phyloP scores from a whole-genome alignment of 2,797 vertebrate genomes.

The Acomys russatus region DNA sequence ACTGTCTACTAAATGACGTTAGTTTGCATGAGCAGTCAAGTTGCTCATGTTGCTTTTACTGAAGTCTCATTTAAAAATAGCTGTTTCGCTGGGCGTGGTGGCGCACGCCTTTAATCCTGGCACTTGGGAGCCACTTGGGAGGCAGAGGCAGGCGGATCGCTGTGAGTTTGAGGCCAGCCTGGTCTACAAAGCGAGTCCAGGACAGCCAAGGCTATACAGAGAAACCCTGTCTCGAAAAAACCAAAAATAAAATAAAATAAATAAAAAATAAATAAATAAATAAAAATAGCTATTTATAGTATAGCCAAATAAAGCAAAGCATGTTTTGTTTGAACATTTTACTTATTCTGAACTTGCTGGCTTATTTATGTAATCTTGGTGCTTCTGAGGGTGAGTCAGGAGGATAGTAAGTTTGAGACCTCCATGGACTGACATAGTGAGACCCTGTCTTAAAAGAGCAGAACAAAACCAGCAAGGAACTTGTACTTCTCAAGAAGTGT shows the following conservation, averaged over 20 bases:
- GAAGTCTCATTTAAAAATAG: slow-evolving; percentile 16
- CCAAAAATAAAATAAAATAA: no score
- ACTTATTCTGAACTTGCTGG: background rate
- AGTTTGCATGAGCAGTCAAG: background rate
- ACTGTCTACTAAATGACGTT: slow-evolving; percentile 2
- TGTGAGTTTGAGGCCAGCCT: no score
- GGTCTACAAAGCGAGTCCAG: no score
- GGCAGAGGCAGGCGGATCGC: no score
- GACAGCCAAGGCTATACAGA: no score
- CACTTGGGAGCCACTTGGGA: no score
- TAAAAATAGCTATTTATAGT: background rate
- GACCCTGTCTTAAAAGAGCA: background rate
- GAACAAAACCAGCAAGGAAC: background rate
- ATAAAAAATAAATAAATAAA: no score
- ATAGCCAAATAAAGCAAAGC: background rate
- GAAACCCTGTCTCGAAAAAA: no score
- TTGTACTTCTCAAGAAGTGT: background rate
- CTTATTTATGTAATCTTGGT: background rate
- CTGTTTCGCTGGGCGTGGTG: no score
- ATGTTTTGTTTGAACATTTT: background rate
- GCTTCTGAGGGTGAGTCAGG: no score
- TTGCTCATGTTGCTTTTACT: slow-evolving; percentile 4
- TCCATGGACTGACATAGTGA: background rate
- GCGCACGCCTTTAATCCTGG: no score
- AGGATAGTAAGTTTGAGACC: background rate